Percentiles rank a stretch among this genome's conserved stretches.
These are phyloP conservation scores for Drosophila silvestris DNA, from an alignment of 2,888 invertebrate genomes.

Conservation along the genomic window DNA sequence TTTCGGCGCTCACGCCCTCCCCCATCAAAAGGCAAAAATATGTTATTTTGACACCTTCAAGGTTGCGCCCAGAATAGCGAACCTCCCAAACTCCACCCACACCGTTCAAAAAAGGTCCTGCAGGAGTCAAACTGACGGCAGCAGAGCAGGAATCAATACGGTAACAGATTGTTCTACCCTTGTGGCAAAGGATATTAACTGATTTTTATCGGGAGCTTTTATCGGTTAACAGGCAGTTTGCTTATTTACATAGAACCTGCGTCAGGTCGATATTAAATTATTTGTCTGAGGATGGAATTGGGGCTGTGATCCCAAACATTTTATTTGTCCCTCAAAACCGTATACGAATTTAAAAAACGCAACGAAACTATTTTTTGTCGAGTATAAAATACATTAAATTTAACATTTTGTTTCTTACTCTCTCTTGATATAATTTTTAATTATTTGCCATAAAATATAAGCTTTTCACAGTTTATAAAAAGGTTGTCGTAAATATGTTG, in stretches of 20 bases:
- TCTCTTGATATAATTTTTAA: rapidly evolving
- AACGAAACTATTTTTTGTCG: not conserved
- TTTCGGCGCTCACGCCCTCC: not conserved
- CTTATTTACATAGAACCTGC: slow-evolving; percentile 18
- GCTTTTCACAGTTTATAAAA: not conserved
- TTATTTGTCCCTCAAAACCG: not conserved
- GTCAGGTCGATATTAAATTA: slow-evolving; percentile 25
- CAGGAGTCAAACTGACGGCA: slow-evolving; percentile 6
- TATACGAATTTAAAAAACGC: not conserved
- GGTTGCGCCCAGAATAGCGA: slow-evolving; percentile 62
- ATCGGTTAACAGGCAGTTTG: slow-evolving; percentile 2
- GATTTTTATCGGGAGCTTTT: slow-evolving; percentile 20
- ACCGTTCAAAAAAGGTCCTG: not conserved
- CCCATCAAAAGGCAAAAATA: slow-evolving; percentile 55
- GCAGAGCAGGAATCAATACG: slow-evolving; percentile 53
- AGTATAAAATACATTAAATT: not conserved
- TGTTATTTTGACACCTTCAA: slow-evolving; percentile 81
- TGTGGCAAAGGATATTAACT: slow-evolving; percentile 43
- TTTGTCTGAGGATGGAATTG: not conserved
- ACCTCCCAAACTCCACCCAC: not conserved
- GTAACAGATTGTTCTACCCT: slow-evolving; percentile 50
- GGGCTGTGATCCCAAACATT: not conserved
- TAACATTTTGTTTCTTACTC: not conserved
- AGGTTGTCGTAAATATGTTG: not conserved
- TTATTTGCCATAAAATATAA: not conserved